phyloP scores from a whole-genome alignment of 2,888 invertebrate genomes.

The Pachymerium ferrugineum region DNA sequence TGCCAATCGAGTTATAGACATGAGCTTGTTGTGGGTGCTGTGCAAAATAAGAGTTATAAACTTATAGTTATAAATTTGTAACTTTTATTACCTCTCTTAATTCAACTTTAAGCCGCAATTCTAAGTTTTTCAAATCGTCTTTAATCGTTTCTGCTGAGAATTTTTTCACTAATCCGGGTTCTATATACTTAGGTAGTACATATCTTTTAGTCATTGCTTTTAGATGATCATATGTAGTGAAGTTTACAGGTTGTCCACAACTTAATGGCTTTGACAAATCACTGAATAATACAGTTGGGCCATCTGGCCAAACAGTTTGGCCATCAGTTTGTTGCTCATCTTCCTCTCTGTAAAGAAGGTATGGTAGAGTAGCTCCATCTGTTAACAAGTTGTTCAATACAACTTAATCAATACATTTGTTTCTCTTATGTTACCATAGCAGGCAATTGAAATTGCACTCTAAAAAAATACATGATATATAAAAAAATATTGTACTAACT shows the following conservation, averaged over 20 bases:
- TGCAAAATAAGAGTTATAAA: neutral
- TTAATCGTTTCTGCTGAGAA: neutral
- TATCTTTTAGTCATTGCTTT: constrained; percentile 77
- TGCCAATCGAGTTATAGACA: constrained; percentile 83
- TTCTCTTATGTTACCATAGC: no score
- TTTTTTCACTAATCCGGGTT: constrained; percentile 54
- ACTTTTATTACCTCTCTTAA: neutral
- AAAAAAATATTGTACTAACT: no score
- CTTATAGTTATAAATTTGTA: neutral
- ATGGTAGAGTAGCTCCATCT: no score
- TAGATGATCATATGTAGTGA: constrained; percentile 81
- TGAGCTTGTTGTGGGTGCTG: constrained; percentile 75
- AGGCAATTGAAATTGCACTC: neutral
- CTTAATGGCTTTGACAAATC: constrained; percentile 52
- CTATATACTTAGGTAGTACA: constrained; percentile 75
- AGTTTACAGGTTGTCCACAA: constrained; percentile 79
- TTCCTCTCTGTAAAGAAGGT: no score
- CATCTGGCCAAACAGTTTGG: neutral
- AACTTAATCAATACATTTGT: no score
- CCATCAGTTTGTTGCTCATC: no score
- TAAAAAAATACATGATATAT: no score
- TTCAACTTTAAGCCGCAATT: neutral
- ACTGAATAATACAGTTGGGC: neutral
- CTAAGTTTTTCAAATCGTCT: neutral
- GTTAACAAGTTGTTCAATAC: no score